phyloP scores from a whole-genome alignment of 1,140 invertebrate genomes.

The Drosophila ironensis region DNA sequence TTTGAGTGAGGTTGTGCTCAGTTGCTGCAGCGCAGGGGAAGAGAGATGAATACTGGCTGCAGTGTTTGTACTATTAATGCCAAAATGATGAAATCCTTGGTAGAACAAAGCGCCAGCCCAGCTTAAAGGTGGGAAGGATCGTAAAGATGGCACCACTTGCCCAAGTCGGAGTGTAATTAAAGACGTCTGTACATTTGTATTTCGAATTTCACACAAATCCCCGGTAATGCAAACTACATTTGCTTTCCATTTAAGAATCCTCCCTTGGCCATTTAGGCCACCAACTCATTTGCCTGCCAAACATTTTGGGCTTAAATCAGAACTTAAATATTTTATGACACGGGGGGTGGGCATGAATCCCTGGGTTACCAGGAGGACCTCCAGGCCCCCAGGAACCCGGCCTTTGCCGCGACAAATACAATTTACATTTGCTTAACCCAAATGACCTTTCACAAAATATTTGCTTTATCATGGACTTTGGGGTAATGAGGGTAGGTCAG shows the following conservation, averaged over 20 bases:
- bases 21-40: not conserved
- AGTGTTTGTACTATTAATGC: conserved; percentile 61
- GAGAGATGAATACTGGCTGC: conserved; percentile 3
- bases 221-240: conserved; percentile 5
- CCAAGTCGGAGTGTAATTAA: too few species aligned
- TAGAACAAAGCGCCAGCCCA: too few species aligned
- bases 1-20: conserved; percentile 50
- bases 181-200: too few species aligned
- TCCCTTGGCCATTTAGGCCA: conserved; percentile 24
- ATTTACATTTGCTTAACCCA: conserved; percentile 59
- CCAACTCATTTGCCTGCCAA: conserved; percentile 29
- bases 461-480: conserved; percentile 37
- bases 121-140: too few species aligned
- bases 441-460: conserved; percentile 63
- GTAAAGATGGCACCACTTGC: too few species aligned
- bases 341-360: not conserved
- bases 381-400: not conserved
- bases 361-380: conserved; percentile 10
- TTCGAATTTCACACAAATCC: not conserved
- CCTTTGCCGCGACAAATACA: conserved; percentile 33
- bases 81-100: conserved; percentile 49
- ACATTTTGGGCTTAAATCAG: conserved; percentile 53
- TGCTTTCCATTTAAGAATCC: conserved; percentile 4
- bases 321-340: conserved; percentile 63
- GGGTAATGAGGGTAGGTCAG: conserved; percentile 24